phyloP scores from a whole-genome alignment of 2,113 vertebrate species.

The Mus pahari region DNA sequence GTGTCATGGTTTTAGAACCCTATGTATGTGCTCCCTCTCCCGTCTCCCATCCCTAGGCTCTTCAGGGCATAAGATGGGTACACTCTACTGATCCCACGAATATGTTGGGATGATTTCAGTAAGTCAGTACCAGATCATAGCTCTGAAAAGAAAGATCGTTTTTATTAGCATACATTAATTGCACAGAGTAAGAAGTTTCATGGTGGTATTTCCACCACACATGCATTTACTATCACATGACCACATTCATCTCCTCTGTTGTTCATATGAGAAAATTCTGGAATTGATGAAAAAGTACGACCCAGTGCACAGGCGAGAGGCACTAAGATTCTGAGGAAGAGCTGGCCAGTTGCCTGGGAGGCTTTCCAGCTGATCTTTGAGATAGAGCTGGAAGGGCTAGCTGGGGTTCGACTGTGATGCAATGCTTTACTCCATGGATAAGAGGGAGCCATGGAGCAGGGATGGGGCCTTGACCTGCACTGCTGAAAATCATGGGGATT shows the following conservation, averaged over 20 bases:
- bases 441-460: not conserved
- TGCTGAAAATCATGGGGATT: not conserved
- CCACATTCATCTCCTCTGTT: not conserved
- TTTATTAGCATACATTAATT: not conserved
- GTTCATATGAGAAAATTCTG: not conserved
- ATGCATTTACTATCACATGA: not conserved
- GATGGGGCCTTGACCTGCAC: not conserved
- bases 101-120: not conserved
- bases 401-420: not conserved
- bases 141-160: not conserved
- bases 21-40: not conserved
- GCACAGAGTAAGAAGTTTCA: not conserved
- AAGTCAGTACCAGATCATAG: not conserved
- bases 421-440: rapidly evolving
- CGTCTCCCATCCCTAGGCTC: not conserved
- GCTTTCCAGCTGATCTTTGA: not conserved
- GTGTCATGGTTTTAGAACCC: not conserved
- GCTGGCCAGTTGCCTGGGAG: not conserved
- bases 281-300: not conserved
- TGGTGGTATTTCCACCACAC: not conserved
- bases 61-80: not conserved
- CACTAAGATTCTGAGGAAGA: not conserved
- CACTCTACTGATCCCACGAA: not conserved
- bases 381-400: not conserved
- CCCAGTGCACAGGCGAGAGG: not conserved